Evolutionary conservation across 2,113 vertebrate species (phyloP).

Genomic region (Rhabdornis inornatus): DNA sequence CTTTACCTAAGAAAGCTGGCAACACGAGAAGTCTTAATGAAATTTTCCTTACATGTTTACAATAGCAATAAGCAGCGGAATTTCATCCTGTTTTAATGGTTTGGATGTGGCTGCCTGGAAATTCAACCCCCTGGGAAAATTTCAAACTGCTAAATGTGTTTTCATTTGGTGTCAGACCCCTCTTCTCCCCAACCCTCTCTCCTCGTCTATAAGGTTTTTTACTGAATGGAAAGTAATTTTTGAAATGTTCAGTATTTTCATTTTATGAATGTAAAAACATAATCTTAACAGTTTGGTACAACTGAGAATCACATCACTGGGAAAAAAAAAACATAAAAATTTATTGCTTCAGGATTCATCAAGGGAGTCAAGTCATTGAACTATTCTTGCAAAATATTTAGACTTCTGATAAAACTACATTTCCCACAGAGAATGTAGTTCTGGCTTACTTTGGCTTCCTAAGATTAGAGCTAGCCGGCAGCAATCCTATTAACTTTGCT

Average conservation of each 20-base stretch:
- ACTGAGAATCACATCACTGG: neutral
- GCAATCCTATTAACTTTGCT: neutral
- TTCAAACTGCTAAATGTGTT: neutral
- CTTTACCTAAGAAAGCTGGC: neutral
- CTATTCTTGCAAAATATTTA: neutral
- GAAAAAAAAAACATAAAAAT: neutral
- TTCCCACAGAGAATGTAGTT: neutral
- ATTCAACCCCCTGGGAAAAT: neutral
- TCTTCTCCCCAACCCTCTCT: neutral
- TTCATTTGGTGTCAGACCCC: neutral
- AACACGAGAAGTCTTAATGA: neutral
- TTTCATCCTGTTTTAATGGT: constrained; percentile 25
- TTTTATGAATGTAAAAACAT: neutral
- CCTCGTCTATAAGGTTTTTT: neutral
- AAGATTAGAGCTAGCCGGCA: neutral
- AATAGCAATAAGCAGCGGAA: constrained; percentile 18
- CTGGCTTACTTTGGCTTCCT: neutral
- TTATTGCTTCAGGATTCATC: neutral
- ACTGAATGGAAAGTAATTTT: constrained; percentile 1
- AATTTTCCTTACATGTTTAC: constrained; percentile 5
- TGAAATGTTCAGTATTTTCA: neutral
- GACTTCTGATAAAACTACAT: neutral
- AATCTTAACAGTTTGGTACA: neutral
- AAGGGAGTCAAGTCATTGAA: neutral
- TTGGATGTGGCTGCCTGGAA: constrained; percentile 7